Percentiles rank a stretch among this genome's conserved stretches.
Conservation (phyloP, 2,113 vertebrate species). For the Lota lota region DNA sequence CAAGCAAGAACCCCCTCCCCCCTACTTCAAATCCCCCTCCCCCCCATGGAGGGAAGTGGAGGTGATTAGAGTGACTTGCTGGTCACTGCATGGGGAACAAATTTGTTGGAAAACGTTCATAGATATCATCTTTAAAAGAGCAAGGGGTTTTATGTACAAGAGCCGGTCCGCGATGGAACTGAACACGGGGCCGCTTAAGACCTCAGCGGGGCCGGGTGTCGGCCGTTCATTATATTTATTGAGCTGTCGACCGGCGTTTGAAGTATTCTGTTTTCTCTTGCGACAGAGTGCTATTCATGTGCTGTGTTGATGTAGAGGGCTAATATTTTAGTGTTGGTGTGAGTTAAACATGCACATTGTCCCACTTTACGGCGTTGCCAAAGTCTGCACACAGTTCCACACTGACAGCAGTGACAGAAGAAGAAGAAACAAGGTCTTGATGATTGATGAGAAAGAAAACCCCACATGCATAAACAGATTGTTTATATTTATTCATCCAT, state of each 20-base stretch:
- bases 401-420: too few species aligned
- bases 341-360: slow-evolving; percentile 4
- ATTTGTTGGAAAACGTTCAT: slow-evolving; percentile 71
- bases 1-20: slow-evolving; percentile 39
- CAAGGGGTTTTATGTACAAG: slow-evolving; percentile 71
- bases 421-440: too few species aligned
- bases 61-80: slow-evolving; percentile 82
- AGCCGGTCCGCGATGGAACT: slow-evolving; percentile 67
- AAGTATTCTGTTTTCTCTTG: slow-evolving; percentile 68
- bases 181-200: slow-evolving; percentile 71
- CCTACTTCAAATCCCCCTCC: slow-evolving; percentile 1
- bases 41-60: slow-evolving; percentile 18
- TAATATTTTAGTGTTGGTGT: slow-evolving; percentile 81
- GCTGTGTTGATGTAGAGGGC: slow-evolving; percentile 81
- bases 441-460: too few species aligned
- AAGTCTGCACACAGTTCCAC: too few species aligned
- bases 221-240: slow-evolving; percentile 84
- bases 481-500: too few species aligned
- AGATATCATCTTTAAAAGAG: slow-evolving; percentile 90
- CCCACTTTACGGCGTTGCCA: too few species aligned
- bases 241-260: slow-evolving; percentile 78
- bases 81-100: slow-evolving; percentile 76
- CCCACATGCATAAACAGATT: too few species aligned
- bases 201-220: slow-evolving; percentile 78
- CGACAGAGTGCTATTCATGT: slow-evolving; percentile 77